Conservation (phyloP, 2,888 invertebrate genomes). For the Arge pagana region DNA sequence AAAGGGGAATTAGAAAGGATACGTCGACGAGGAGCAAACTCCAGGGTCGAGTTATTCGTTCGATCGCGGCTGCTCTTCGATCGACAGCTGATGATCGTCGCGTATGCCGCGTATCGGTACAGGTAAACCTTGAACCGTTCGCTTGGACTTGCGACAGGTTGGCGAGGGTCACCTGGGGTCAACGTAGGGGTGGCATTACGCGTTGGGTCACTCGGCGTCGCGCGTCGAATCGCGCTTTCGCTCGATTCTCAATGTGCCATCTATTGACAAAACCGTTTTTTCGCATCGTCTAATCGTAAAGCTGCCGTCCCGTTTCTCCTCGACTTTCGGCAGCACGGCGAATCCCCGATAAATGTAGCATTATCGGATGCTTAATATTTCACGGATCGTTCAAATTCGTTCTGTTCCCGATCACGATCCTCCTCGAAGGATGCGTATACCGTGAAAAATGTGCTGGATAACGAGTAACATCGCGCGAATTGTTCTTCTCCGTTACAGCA, state of each 20-base stretch:
- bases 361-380: no score
- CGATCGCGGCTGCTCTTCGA: slow-evolving; percentile 10
- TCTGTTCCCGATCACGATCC: no score
- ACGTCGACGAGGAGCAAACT: slow-evolving; percentile 8
- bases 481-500: no score
- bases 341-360: no score
- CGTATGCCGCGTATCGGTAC: slow-evolving; percentile 1
- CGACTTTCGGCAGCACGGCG: no score
- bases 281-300: no score
- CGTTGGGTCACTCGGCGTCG: background rate
- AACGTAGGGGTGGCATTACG: slow-evolving; percentile 2
- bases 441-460: no score
- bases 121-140: slow-evolving; percentile 16
- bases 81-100: slow-evolving; percentile 11
- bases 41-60: background rate
- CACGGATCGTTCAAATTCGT: no score
- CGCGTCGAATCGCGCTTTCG: background rate
- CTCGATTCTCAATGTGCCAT: background rate
- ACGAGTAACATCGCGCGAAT: no score
- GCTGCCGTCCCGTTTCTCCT: no score
- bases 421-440: no score
- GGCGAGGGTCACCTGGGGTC: slow-evolving; percentile 8
- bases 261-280: no score
- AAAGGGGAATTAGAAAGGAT: slow-evolving; percentile 14
- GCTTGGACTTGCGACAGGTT: slow-evolving; percentile 16